Evolutionary conservation across 1,140 invertebrate species (phyloP).

Genomic region (Pseudomyrmex cubaensis): DNA sequence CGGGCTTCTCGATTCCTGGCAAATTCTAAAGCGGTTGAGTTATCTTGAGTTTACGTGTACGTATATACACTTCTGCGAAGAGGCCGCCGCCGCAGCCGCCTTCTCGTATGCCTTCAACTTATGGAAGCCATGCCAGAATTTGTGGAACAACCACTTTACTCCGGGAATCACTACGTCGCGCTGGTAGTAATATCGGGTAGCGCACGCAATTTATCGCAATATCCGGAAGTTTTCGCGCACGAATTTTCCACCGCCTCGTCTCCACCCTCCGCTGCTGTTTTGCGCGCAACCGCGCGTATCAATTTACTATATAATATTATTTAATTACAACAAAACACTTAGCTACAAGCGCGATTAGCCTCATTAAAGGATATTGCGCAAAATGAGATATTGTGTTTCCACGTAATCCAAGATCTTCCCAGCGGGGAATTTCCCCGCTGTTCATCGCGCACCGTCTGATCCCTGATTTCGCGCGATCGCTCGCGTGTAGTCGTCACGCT

Average conservation of each 20-base stretch:
- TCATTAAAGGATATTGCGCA: slow-evolving; percentile 33
- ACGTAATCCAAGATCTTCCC: slow-evolving; percentile 12
- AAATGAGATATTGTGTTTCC: slow-evolving; percentile 31
- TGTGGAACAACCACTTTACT: slow-evolving; percentile 56
- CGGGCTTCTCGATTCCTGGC: slow-evolving; percentile 28
- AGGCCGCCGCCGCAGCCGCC: neutral
- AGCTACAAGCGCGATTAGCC: slow-evolving; percentile 36
- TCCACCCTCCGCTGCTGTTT: too few relatives aligned
- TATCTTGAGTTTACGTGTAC: slow-evolving; percentile 62
- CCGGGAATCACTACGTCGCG: slow-evolving; percentile 43
- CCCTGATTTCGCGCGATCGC: too few relatives aligned
- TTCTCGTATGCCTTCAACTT: slow-evolving; percentile 48
- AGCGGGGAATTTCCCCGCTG: too few relatives aligned
- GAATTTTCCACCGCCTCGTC: slow-evolving; percentile 43
- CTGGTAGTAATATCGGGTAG: slow-evolving; percentile 42
- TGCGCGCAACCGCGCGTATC: slow-evolving; percentile 6
- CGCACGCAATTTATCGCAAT: slow-evolving; percentile 59
- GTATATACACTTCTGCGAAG: slow-evolving; percentile 2
- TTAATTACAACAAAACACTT: slow-evolving; percentile 56
- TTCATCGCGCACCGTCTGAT: too few relatives aligned
- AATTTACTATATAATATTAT: slow-evolving; percentile 60
- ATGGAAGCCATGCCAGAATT: slow-evolving; percentile 59
- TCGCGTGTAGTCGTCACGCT: too few relatives aligned
- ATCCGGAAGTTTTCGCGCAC: slow-evolving; percentile 51
- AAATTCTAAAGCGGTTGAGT: slow-evolving; percentile 58